These are phyloP conservation scores for Aix galericulata DNA, from an alignment of 2,113 vertebrate genomes.

Conservation along the genomic window DNA sequence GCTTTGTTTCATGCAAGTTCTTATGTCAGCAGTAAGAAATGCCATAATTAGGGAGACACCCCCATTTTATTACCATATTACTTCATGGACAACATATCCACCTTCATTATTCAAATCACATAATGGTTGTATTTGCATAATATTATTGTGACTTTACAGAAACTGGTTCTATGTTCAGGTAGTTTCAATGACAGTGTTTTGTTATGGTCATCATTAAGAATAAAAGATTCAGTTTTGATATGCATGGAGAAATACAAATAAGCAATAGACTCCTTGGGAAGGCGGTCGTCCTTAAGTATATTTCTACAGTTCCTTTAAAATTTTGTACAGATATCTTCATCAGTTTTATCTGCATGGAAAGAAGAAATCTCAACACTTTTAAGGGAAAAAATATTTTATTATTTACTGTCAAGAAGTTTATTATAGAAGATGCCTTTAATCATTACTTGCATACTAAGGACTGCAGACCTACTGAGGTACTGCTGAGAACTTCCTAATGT, in stretches of 20 bases:
- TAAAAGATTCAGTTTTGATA: not conserved
- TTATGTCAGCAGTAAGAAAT: not conserved
- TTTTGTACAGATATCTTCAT: not conserved
- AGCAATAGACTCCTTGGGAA: not conserved
- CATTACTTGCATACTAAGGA: not conserved
- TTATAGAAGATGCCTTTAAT: not conserved
- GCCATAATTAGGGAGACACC: not conserved
- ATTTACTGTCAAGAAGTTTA: not conserved
- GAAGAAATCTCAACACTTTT: not conserved
- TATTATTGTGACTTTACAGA: not conserved
- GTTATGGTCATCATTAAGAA: not conserved
- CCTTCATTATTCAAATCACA: conserved; percentile 9
- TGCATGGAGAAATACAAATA: not conserved
- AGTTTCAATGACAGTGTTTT: not conserved
- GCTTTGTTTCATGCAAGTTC: not conserved
- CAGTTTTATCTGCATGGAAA: not conserved
- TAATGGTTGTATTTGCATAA: not conserved
- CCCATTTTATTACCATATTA: not conserved
- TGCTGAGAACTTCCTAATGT: not conserved
- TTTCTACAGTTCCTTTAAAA: not conserved
- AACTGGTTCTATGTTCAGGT: conserved; percentile 2
- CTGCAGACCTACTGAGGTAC: not conserved
- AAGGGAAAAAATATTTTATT: not conserved
- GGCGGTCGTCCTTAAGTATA: not conserved
- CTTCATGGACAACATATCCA: conserved; percentile 6